These are phyloP conservation scores for Acanthococcus lagerstroemiae DNA, from an alignment of 2,888 invertebrate genomes.

Conservation along the genomic window DNA sequence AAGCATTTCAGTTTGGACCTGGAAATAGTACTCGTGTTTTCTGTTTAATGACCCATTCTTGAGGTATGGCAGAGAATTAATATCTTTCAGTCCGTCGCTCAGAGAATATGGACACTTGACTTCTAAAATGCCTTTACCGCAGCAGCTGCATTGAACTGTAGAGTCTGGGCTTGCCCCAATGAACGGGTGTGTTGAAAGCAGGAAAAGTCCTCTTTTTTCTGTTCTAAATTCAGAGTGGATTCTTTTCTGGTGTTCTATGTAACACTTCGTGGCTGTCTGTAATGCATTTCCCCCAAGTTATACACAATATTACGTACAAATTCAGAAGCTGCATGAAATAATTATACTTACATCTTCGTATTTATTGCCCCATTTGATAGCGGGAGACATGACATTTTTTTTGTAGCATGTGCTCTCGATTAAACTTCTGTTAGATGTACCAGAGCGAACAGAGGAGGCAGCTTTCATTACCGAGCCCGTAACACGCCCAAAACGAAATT, in stretches of 20 bases:
- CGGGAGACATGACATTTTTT: neutral
- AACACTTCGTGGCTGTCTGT: neutral
- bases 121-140: slow-evolving; percentile 6
- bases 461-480: neutral
- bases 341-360: neutral
- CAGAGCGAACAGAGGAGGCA: neutral
- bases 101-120: slow-evolving; percentile 4
- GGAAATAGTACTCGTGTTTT: slow-evolving; percentile 2
- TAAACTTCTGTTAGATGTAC: neutral
- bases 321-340: neutral
- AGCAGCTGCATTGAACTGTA: slow-evolving; percentile 1
- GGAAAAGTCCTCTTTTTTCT: neutral
- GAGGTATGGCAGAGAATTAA: neutral
- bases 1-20: slow-evolving; percentile 9
- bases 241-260: neutral
- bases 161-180: slow-evolving; percentile 7
- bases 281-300: neutral
- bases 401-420: neutral
- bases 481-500: neutral
- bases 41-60: neutral
- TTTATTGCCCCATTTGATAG: neutral
- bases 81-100: neutral
- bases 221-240: neutral
- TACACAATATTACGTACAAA: neutral
- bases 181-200: neutral